Evolutionary conservation across 2,113 vertebrate genomes (phyloP).

Genomic region (Sander lucioperca): DNA sequence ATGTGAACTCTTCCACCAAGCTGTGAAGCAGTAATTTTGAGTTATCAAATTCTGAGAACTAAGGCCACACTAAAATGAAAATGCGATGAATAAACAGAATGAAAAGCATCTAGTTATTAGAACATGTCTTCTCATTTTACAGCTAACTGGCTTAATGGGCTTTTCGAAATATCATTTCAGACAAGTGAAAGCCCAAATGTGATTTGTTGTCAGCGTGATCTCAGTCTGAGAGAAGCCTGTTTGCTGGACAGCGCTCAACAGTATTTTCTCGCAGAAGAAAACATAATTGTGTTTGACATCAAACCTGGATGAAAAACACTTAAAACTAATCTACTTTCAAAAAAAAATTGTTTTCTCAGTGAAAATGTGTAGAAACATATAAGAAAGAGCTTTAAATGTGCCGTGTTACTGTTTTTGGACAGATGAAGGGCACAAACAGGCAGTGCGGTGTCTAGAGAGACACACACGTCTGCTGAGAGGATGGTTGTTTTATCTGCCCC

Average conservation of each 20-base stretch:
- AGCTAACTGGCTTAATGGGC: not conserved
- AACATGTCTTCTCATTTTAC: not conserved
- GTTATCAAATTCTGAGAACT: not conserved
- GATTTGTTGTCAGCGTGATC: not conserved
- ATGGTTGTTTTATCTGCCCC: conserved; percentile 2
- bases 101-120: not conserved
- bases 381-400: not conserved
- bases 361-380: too few species aligned
- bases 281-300: not conserved
- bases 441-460: not conserved
- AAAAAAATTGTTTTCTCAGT: too few species aligned
- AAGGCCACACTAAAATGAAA: not conserved
- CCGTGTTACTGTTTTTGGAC: not conserved
- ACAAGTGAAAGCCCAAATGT: not conserved
- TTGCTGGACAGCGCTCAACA: not conserved
- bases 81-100: not conserved
- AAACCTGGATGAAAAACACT: not conserved
- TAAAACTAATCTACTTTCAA: not conserved
- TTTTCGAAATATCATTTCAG: not conserved
- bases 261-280: not conserved
- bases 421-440: not conserved
- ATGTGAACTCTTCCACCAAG: not conserved
- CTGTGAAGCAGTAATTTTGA: not conserved
- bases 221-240: not conserved
- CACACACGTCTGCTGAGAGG: not conserved